Evolutionary conservation across 2,797 vertebrate genomes (phyloP), one percentile per base, ranked within the genome.

Genomic region (Tauraco hartlaubi): DNA sequence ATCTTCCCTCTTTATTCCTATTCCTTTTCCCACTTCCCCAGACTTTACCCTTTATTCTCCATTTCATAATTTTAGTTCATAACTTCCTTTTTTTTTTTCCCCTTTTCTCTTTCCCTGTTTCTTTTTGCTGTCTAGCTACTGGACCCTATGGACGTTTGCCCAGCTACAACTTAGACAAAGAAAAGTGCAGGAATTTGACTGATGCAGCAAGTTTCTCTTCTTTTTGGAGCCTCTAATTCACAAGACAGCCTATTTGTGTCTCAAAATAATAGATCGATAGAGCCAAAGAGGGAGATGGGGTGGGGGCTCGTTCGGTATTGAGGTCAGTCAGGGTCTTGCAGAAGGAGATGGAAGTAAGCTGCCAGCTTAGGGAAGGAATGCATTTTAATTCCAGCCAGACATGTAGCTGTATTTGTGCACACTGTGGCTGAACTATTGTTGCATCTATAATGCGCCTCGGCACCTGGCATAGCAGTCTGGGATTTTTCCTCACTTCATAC

Each of bases 201-300:
- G 82, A 95, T 92, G 91, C 69, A 90, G 93, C 82, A 96, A 88
- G 51, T 82, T 96, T 86, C 28, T 82, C 78, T 90, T 86, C 90
- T 73, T 82, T 89, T 91, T 85, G 82, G 83, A 95, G 31, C 48
- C 21, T 90, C 51, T 73, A 46, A 7, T 80, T 88, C 59, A 29
- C 37, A 81, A 41, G 55, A 56, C 63, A 78, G 63, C 59, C 46
- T 81, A 21, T 92, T 76, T 86, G 39, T 86, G 35, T 64, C 76
- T 91, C 55, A 72, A 41, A 94, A 81, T 26, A 67, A 83, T 9
- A 49, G 75, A 44, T 41, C 56, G 62, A 39, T 19, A 26, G 71
- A 87, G 66, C 33, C 23, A 35, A 29, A 23, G 43, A 80, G 15
- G 49, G 72, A 91, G 78, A 51, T 33, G 74, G 35, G 59, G n/a